Conservation (phyloP, 2,797 vertebrate species). For the Ptychobarbus kaznakovi region DNA sequence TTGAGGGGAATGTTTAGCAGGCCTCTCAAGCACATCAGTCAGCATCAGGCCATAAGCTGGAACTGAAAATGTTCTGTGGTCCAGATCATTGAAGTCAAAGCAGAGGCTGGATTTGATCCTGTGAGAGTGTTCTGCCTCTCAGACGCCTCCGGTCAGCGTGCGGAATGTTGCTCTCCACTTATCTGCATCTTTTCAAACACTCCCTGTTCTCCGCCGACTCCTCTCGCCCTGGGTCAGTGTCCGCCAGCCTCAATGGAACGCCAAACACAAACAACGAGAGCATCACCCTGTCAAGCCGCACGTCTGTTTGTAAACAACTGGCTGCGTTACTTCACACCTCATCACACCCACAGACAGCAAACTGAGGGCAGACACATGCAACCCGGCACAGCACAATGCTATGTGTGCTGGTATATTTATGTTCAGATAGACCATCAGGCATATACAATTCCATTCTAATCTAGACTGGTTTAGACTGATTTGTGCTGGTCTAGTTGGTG, state of each 20-base stretch:
- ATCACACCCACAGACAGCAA: slow-evolving; percentile 47
- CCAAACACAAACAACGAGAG: slow-evolving; percentile 63
- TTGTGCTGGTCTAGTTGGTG: not conserved
- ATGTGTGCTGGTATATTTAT: no score
- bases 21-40: not conserved
- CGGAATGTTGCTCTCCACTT: slow-evolving; percentile 61
- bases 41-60: not conserved
- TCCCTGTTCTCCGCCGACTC: slow-evolving; percentile 45
- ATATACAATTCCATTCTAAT: not conserved
- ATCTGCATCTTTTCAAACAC: slow-evolving; percentile 66
- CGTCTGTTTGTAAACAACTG: slow-evolving; percentile 63
- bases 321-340: slow-evolving; percentile 60
- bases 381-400: not conserved
- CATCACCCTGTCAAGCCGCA: slow-evolving; percentile 53
- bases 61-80: not conserved
- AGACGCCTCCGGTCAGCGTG: slow-evolving; percentile 36
- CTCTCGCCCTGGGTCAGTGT: slow-evolving; percentile 59
- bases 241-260: slow-evolving; percentile 58
- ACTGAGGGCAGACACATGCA: not conserved
- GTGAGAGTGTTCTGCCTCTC: slow-evolving; percentile 51
- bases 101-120: slow-evolving; percentile 46
- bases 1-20: not conserved
- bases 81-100: slow-evolving; percentile 19
- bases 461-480: not conserved
- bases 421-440: not conserved